phyloP scores from a whole-genome alignment of 2,888 invertebrate genomes.

The Lypha dubia region DNA sequence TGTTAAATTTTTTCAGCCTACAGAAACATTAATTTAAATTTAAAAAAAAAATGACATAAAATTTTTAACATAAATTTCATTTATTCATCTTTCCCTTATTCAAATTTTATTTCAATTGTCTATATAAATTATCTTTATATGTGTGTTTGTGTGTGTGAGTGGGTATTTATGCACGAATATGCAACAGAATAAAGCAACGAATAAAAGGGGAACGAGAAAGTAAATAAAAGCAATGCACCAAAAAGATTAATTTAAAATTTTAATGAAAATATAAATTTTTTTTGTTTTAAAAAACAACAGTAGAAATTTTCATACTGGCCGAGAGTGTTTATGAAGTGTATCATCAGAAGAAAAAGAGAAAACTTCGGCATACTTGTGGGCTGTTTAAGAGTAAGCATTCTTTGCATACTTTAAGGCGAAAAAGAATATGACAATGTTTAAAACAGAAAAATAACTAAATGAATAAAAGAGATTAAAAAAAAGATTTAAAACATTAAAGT shows the following conservation, averaged over 20 bases:
- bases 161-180: neutral
- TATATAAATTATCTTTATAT: slow-evolving; percentile 52
- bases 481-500: neutral
- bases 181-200: neutral
- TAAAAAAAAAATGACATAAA: neutral
- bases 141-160: no score
- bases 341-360: slow-evolving; percentile 16
- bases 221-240: slow-evolving; percentile 26
- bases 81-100: slow-evolving; percentile 12
- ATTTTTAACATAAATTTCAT: neutral
- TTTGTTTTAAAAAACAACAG: neutral
- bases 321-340: slow-evolving; percentile 40
- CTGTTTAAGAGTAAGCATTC: slow-evolving; percentile 41
- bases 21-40: neutral
- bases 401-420: slow-evolving; percentile 39
- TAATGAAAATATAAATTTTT: neutral
- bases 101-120: neutral
- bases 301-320: slow-evolving; percentile 13
- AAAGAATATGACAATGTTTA: neutral
- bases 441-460: neutral
- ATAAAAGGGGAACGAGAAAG: neutral
- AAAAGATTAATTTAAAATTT: slow-evolving; percentile 45
- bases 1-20: neutral
- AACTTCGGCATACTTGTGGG: slow-evolving; percentile 46
- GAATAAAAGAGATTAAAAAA: neutral